Conservation (phyloP, 2,113 vertebrate genomes). For the Halichoeres trimaculatus region DNA sequence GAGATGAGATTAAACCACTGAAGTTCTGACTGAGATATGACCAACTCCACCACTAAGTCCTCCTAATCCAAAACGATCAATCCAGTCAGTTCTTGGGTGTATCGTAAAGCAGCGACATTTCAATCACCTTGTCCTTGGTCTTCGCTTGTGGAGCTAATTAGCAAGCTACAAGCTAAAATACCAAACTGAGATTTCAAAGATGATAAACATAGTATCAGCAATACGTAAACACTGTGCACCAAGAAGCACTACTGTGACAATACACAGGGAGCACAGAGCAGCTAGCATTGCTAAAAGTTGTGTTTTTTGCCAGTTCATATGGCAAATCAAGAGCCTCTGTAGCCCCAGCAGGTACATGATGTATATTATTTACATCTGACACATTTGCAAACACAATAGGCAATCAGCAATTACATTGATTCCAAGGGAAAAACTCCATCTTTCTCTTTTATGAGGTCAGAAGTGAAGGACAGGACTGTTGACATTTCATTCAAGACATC, state of each 20-base stretch:
- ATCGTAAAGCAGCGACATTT: too few species aligned
- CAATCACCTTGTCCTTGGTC: too few species aligned
- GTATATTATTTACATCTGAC: background rate
- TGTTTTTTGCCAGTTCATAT: background rate
- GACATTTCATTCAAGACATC: background rate
- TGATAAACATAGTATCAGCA: background rate
- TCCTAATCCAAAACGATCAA: too few species aligned
- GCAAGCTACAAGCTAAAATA: too few species aligned
- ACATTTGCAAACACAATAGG: background rate
- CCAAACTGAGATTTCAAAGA: too few species aligned
- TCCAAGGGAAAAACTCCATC: background rate
- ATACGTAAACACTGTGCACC: background rate
- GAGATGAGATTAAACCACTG: too few species aligned
- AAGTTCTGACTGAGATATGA: too few species aligned
- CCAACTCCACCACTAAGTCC: too few species aligned
- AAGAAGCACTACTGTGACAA: too few species aligned
- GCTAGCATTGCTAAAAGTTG: background rate
- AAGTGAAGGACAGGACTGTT: constrained; percentile 1
- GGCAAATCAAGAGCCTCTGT: background rate
- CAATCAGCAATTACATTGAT: background rate
- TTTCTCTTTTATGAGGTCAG: background rate
- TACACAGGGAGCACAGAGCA: too few species aligned
- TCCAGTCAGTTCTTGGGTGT: too few species aligned
- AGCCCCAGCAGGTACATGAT: background rate
- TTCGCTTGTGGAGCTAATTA: too few species aligned